Evolutionary conservation across 1,140 invertebrate genomes (phyloP), one percentile per base, ranked within the genome.

Genomic region (Drosophila fuyamai): DNA sequence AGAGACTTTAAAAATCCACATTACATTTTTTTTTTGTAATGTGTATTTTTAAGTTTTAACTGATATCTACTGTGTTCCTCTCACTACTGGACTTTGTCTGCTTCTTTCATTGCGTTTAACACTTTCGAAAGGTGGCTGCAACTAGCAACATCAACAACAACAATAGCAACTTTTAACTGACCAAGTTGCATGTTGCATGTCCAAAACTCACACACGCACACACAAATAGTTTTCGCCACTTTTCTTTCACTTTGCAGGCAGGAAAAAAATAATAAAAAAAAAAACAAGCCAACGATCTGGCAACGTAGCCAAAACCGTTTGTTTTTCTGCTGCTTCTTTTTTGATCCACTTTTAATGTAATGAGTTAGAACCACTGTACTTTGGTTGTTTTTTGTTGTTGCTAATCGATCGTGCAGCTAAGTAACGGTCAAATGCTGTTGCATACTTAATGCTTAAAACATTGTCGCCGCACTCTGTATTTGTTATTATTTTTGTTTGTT

Each of bases 111-210:
- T 65, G 35, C 8, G 13, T 72, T 61, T 29, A 36, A 53, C 63
- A 76, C 63, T 77, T 77, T 77, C 73, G 56, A 77, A 77, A 70
- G 62, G 65, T 68, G 48, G 46, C 56, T 56, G 46, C 61, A 35
- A 51, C 48, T 51, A 55, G 29, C 53, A 55, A 29, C 54, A 53
- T 16, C 46, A 66, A 46, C 48, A 51, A 54, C 43, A 43, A 40
- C 48, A 51, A 32, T 16, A 51, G 8, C 10, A 13, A 38, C 12
- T 13, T 12, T 32, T 18, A 63, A 79, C 55, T 75, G 66, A 74
- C 81, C 80, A 79, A 62, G 68, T 72, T 79, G 68, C 70, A 61
- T 70, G 78, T 85, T 85, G 81, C 81, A 85, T 67, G 78, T 85
- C 53, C 63, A 73, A 56, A 14, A 68, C 41, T 63, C 56, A 55